phyloP scores from a whole-genome alignment of 2,797 vertebrate genomes.

The Luscinia luscinia region DNA sequence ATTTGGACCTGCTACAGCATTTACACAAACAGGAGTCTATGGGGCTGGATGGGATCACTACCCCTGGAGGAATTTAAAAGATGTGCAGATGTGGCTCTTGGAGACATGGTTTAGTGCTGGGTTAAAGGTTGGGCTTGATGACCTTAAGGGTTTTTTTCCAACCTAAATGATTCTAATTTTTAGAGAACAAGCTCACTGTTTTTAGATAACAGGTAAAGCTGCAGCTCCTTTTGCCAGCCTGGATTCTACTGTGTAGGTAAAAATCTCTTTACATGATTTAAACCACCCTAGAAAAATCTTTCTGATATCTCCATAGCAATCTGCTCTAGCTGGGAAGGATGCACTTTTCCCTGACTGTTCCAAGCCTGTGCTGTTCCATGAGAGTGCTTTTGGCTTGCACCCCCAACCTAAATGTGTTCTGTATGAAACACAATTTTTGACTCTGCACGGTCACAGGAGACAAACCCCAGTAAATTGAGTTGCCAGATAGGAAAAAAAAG shows the following conservation, averaged over 20 bases:
- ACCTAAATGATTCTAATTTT: background rate
- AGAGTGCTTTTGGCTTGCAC: background rate
- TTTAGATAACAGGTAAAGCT: background rate
- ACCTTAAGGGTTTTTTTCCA: background rate
- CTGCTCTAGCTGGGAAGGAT: background rate
- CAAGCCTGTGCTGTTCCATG: background rate
- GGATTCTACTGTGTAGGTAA: background rate
- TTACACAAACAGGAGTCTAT: background rate
- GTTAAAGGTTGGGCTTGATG: background rate
- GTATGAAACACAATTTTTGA: background rate
- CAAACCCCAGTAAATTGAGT: background rate
- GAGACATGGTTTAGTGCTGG: background rate
- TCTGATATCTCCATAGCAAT: conserved; percentile 10
- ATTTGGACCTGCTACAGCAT: background rate
- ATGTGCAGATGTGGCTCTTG: background rate
- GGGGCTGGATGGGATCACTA: no score
- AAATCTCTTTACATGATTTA: background rate
- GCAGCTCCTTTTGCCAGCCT: background rate
- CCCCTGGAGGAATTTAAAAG: background rate
- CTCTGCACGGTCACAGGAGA: background rate
- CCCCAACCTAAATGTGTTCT: background rate
- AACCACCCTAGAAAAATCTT: background rate
- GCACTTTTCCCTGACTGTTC: background rate
- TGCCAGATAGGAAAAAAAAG: background rate
- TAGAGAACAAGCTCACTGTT: background rate